Conservation (phyloP, 2,113 vertebrate species). For the Sterrhoptilus dennistouni region DNA sequence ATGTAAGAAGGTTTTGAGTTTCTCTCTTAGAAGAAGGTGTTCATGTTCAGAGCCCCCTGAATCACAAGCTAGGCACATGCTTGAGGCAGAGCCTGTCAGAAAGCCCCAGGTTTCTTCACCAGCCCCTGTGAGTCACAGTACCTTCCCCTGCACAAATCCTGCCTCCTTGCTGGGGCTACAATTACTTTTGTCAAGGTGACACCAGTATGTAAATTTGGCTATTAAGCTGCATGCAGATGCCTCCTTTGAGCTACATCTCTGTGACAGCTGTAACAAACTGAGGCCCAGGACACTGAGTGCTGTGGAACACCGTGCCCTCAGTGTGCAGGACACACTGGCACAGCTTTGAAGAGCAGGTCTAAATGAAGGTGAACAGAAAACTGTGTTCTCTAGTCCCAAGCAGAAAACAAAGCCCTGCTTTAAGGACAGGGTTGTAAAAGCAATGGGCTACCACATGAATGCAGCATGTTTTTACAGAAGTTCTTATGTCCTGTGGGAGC, state of each 20-base stretch:
- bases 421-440: neutral
- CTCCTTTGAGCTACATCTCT: neutral
- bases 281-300: neutral
- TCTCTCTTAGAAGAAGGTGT: neutral
- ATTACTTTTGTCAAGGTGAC: neutral
- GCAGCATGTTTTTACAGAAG: rapidly evolving
- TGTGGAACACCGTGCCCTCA: neutral
- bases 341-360: neutral
- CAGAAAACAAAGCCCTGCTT: neutral
- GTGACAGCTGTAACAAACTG: rapidly evolving
- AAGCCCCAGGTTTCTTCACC: neutral
- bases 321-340: neutral
- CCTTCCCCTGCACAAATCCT: neutral
- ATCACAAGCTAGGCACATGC: neutral
- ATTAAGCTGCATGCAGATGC: neutral
- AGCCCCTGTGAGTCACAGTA: neutral
- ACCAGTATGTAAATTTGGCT: neutral
- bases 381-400: neutral
- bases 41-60: neutral
- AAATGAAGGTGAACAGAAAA: neutral
- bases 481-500: rapidly evolving
- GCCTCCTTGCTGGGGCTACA: neutral
- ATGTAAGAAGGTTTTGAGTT: neutral
- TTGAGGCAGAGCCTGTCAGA: neutral
- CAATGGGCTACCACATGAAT: neutral